Evolutionary conservation across 1,140 invertebrate species (phyloP), one percentile per base, ranked within the genome.

Genomic region (Bursaphelenchus mucronatus): DNA sequence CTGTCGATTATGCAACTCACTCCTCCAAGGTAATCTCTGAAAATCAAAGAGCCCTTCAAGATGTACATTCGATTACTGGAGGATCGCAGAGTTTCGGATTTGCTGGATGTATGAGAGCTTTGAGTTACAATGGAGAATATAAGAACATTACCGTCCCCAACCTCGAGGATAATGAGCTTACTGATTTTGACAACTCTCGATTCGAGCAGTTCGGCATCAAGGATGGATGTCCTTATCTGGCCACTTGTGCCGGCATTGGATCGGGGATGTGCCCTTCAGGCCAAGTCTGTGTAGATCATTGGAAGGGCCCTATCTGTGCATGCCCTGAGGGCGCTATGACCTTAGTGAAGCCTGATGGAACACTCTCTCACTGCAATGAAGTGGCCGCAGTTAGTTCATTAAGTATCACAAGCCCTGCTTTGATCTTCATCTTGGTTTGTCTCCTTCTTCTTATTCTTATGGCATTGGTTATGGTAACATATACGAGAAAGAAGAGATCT

Each of bases 281-380:
- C 8, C 67, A 74, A 47, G 63, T 75, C 10, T 80, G 78, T 54
- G 21, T 65, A 30, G 74, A 80, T 51, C 74, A 76, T 30, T 80
- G 78, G 78, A 80, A 80, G 43, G 79, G 79, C n/a, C 76, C 78
- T 8, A 72, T 80, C 66, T 80, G 78, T 54, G 76, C 77, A 0
- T 80, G 78, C 59, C 73, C 78, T 8, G 67, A 61, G 13, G 71
- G 70, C 39, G 67, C 65, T 46, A 66, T 54, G 13, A 64, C 68
- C 9, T 58, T 66, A 17, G 40, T 80, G n/a, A 66, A 65, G 21
- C 69, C 69, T 0, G 71, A 80, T 56, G 78, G 78, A 51, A 59
- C 64, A 15, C 65, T 81, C 44, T 49, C 61, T n/a, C 55, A 69
- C n/a, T 80, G 78, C 46, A 72, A 75, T 67, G 70, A 71, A 63